phyloP scores from a whole-genome alignment of 2,797 vertebrate genomes.

The Acanthurus tractus region DNA sequence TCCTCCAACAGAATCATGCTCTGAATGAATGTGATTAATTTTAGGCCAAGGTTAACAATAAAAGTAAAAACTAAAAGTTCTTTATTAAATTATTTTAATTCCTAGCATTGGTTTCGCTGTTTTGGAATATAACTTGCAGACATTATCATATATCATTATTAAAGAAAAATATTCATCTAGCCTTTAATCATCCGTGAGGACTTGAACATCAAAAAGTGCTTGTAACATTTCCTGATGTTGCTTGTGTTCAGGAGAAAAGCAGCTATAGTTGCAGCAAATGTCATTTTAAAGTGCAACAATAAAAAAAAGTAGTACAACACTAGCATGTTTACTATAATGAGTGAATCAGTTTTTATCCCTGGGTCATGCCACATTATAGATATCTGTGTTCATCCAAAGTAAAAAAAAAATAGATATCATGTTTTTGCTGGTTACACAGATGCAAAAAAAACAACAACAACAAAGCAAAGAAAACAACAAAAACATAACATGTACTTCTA shows the following conservation, averaged over 20 bases:
- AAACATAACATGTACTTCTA: too few species aligned
- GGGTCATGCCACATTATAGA: not conserved
- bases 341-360: not conserved
- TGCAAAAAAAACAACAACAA: too few species aligned
- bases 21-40: not conserved
- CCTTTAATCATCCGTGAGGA: not conserved
- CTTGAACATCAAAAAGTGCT: not conserved
- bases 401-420: not conserved
- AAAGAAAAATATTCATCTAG: not conserved
- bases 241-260: not conserved
- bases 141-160: not conserved
- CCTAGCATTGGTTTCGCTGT: not conserved
- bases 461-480: too few species aligned
- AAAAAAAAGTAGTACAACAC: not conserved
- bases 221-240: not conserved
- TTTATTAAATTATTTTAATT: not conserved
- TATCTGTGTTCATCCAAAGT: not conserved
- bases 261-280: not conserved
- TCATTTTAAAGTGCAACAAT: not conserved
- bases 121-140: slow-evolving; percentile 2
- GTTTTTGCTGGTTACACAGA: too few species aligned
- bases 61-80: not conserved
- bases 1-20: not conserved
- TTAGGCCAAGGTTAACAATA: not conserved
- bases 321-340: not conserved